Conservation (phyloP, 2,888 invertebrate species). For the Drosophila colorata region DNA sequence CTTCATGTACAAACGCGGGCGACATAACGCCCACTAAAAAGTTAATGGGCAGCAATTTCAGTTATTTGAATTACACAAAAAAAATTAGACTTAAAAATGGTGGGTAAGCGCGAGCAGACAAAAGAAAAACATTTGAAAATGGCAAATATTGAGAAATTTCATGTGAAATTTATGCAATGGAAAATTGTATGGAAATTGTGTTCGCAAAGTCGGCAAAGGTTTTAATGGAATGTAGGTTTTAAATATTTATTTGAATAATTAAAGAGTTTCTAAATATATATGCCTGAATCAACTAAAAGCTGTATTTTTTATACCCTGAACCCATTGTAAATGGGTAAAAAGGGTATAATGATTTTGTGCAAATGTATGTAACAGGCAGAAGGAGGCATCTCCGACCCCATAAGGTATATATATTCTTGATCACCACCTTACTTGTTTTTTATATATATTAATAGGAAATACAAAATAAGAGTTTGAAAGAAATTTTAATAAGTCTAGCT, state of each 20-base stretch:
- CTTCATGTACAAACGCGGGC: slow-evolving; percentile 3
- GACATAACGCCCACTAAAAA: slow-evolving; percentile 7
- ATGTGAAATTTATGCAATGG: background rate
- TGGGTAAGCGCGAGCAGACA: background rate
- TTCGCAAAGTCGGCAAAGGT: background rate
- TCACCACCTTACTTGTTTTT: too few relatives aligned
- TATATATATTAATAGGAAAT: too few relatives aligned
- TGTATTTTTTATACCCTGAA: too few relatives aligned
- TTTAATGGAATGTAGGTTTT: too few relatives aligned
- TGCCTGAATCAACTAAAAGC: too few relatives aligned
- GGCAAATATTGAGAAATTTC: slow-evolving; percentile 3
- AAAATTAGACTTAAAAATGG: background rate
- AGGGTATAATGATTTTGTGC: too few relatives aligned
- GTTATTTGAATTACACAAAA: slow-evolving; percentile 6
- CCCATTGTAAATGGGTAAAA: too few relatives aligned
- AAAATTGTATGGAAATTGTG: background rate
- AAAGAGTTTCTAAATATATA: background rate
- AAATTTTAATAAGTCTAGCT: too few relatives aligned
- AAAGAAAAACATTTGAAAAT: slow-evolving; percentile 1
- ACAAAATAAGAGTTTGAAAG: too few relatives aligned
- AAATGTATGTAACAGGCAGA: too few relatives aligned
- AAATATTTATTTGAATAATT: background rate
- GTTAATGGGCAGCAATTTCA: slow-evolving; percentile 3
- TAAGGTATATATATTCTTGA: too few relatives aligned
- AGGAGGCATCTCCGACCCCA: too few relatives aligned